These are phyloP conservation scores for Drosophila flavopinicola DNA, from an alignment of 2,888 invertebrate genomes.

Conservation along the genomic window DNA sequence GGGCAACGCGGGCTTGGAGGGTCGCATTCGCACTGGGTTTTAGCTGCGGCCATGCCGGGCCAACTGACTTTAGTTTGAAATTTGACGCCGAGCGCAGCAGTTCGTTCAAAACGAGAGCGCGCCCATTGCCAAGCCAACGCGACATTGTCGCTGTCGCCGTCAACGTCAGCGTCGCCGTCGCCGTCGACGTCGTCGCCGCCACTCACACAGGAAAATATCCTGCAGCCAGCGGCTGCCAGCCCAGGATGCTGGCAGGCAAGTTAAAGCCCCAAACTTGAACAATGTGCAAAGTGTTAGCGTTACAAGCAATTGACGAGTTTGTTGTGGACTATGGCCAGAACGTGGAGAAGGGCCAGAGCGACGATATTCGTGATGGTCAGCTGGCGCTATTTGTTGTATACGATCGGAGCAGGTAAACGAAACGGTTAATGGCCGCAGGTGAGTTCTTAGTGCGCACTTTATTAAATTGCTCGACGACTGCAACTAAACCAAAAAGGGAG, in stretches of 20 bases:
- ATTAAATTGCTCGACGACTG: constrained; percentile 38
- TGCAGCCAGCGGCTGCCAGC: constrained; percentile 42
- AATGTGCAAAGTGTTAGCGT: constrained; percentile 37
- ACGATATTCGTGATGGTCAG: background rate
- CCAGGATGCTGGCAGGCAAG: constrained; percentile 32
- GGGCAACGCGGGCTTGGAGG: constrained; percentile 40
- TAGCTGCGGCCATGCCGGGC: constrained; percentile 55
- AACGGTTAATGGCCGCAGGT: constrained; percentile 38
- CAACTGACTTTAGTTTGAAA: constrained; percentile 74
- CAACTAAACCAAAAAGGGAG: constrained; percentile 22
- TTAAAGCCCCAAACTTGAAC: constrained; percentile 11
- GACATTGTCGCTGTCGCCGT: constrained; percentile 24
- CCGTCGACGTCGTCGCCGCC: constrained; percentile 21
- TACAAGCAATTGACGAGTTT: constrained; percentile 2
- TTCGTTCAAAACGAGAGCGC: constrained; percentile 59
- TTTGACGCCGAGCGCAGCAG: constrained; percentile 75
- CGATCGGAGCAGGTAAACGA: constrained; percentile 19
- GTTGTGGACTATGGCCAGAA: background rate
- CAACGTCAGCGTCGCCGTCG: constrained; percentile 23
- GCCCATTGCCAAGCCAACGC: constrained; percentile 58
- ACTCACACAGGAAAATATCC: constrained; percentile 22
- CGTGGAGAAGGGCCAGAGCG: too few relatives aligned
- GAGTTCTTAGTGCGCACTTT: constrained; percentile 40
- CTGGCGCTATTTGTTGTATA: constrained; percentile 1
- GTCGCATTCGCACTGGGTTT: constrained; percentile 54